Conservation (phyloP, 2,797 vertebrate genomes). For the Atherinosoma microstoma region DNA sequence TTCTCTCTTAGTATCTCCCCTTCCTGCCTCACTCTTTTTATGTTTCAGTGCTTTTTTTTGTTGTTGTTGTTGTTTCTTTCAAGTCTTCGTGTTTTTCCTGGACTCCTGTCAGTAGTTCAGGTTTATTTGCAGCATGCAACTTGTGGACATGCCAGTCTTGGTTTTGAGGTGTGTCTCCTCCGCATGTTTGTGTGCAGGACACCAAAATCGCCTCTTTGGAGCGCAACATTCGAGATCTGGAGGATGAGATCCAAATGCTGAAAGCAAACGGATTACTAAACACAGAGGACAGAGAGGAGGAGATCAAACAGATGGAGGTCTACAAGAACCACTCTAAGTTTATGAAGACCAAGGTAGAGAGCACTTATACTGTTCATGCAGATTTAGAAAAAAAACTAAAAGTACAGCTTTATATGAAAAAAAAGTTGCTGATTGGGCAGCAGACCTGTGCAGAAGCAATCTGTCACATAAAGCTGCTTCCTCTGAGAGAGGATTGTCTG, state of each 20-base stretch:
- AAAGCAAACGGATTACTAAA: constrained; percentile 94
- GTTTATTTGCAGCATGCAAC: constrained; percentile 48
- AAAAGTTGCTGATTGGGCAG: background rate
- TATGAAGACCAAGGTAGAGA: constrained; percentile 95
- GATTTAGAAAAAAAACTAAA: constrained; percentile 14
- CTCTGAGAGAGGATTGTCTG: background rate
- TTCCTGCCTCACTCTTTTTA: constrained; percentile 16
- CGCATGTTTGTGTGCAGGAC: constrained; percentile 86
- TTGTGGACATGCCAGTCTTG: constrained; percentile 56
- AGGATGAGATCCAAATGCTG: constrained; percentile 98
- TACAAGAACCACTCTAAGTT: constrained; percentile 99
- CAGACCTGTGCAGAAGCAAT: constrained; percentile 13
- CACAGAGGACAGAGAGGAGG: constrained; percentile 94
- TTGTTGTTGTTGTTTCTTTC: background rate
- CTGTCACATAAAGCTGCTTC: constrained; percentile 47
- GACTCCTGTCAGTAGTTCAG: constrained; percentile 36
- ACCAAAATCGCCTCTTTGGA: constrained; percentile 98
- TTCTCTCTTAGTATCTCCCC: constrained; percentile 25
- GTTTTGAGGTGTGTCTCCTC: constrained; percentile 72
- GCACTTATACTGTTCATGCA: constrained; percentile 21
- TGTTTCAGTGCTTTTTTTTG: constrained; percentile 18
- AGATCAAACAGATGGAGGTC: constrained; percentile 98
- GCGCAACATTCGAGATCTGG: constrained; percentile 95
- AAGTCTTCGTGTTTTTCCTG: constrained; percentile 29
- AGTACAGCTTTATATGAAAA: background rate